Percentiles rank a stretch among this genome's conserved stretches.
These are phyloP conservation scores for Callyntrura sp. DNA, from an alignment of 2,888 invertebrate species.

Conservation along the genomic window DNA sequence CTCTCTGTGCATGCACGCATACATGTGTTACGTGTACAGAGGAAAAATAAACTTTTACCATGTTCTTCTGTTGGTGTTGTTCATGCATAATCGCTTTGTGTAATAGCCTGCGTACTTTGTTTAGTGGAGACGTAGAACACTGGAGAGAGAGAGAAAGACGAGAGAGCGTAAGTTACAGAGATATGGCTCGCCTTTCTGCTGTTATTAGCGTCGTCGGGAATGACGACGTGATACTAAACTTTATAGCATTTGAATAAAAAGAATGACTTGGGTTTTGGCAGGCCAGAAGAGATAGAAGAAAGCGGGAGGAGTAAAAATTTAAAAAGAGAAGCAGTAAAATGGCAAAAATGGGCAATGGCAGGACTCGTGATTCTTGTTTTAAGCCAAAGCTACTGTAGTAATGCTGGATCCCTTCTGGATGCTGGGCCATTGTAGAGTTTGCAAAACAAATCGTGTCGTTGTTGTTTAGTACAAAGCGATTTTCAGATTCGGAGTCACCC, in stretches of 20 bases:
- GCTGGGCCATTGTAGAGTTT: no score
- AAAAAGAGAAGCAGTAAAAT: constrained; percentile 12
- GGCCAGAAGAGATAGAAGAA: constrained; percentile 29
- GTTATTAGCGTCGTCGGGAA: constrained; percentile 8
- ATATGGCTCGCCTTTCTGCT: constrained; percentile 7
- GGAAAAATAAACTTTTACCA: background rate
- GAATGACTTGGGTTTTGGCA: constrained; percentile 57
- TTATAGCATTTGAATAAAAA: constrained; percentile 58
- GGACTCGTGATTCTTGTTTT: background rate
- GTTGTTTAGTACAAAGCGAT: no score
- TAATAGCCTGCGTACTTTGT: constrained; percentile 8
- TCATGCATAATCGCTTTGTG: constrained; percentile 44
- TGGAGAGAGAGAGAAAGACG: constrained; percentile 3
- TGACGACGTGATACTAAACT: constrained; percentile 52
- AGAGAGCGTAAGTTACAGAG: no score
- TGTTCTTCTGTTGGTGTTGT: constrained; percentile 29
- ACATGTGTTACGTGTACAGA: no score
- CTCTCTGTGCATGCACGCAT: background rate
- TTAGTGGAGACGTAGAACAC: no score
- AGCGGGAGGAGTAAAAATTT: constrained; percentile 4
- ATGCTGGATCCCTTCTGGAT: no score
- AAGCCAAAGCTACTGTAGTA: no score
- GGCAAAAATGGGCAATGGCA: constrained; percentile 33
- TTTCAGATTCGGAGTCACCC: background rate
- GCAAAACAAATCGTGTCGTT: no score